Base-by-base conservation (phyloP, 2,888 invertebrate species). In the Dasysyrphus tricinctus region DNA sequence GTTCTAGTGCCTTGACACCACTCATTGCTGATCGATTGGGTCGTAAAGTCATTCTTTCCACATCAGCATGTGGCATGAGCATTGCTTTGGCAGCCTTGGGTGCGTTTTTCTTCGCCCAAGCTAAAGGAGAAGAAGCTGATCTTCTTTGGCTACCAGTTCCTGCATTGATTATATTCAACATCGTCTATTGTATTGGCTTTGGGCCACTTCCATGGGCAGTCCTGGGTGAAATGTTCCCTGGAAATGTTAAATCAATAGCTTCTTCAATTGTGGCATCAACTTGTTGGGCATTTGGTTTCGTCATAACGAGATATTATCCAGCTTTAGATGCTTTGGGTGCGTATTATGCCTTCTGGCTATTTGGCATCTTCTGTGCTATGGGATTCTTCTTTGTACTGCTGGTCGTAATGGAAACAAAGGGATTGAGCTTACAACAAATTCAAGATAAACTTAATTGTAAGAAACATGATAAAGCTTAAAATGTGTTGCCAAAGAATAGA, bases 401-500 rank as follows among this genome's bases (percentile, higher is more conserved):
- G 88, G 91, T 95, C 72, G 94, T 98, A 19, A 97, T 98, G 5
- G 98, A 98, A 93, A 98, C 98, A 0, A 97, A 97, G 92, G 98
- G 97, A 51, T 96, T 96, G 93, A 96, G 96, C 89, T 94, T 97
- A 89, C 95, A 96, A 90, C 95, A 98, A 93, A 98, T 98, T 88
- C 96, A 97, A 92, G 94, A 95, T 77, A 94, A 95, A 90, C 93
- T 96, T 47, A 94, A 94, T 83, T 95, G 95, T 24, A 69, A 88
- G 93, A 92, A 93, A 29, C 39, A 69, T n/a, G 69, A 69, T 54
- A 69, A 69, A n/a, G 12, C 69, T 54, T 69, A 51, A 39, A 51
- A 12, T 8, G 9, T 29, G 9, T 29, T 4, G 34, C 39, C 54
- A 54, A 54, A 54, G 39, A 54, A 39, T 69, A 49, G 44, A 32